phyloP scores from a whole-genome alignment of 2,888 invertebrate species.

The Seira ritae region DNA sequence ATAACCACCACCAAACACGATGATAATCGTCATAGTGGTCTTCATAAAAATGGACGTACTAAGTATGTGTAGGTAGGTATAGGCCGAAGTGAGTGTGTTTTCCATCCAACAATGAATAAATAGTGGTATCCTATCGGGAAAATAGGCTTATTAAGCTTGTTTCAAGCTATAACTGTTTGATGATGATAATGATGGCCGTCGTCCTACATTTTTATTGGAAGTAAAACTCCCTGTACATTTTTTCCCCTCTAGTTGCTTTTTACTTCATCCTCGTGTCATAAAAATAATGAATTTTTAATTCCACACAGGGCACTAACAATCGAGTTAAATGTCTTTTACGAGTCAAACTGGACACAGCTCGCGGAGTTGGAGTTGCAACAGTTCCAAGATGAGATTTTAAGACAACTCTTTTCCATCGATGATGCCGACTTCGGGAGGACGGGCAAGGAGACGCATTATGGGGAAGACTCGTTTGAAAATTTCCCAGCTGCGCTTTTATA shows the following conservation, averaged over 20 bases:
- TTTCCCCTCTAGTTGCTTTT: neutral
- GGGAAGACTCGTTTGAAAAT: constrained; percentile 78
- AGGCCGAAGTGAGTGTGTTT: neutral
- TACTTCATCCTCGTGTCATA: neutral
- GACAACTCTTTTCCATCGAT: constrained; percentile 74
- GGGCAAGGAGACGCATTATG: constrained; percentile 75
- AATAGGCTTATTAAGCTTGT: neutral
- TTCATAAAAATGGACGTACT: neutral
- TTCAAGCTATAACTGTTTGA: neutral
- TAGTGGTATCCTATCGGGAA: neutral
- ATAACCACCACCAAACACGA: neutral
- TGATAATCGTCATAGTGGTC: constrained; percentile 3
- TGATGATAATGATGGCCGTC: neutral
- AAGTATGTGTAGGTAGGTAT: too few relatives aligned
- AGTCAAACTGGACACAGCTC: constrained; percentile 92
- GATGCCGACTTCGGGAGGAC: constrained; percentile 74
- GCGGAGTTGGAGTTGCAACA: constrained; percentile 91
- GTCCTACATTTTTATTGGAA: constrained; percentile 16
- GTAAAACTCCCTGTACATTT: neutral
- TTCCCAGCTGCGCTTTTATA: constrained; percentile 95
- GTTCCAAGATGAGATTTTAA: constrained; percentile 81
- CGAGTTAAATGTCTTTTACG: constrained; percentile 90
- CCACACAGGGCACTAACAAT: constrained; percentile 71
- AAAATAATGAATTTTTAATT: constrained; percentile 61
- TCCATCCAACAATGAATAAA: neutral